phyloP scores from a whole-genome alignment of 2,888 invertebrate genomes.

The Resseliella maxima region DNA sequence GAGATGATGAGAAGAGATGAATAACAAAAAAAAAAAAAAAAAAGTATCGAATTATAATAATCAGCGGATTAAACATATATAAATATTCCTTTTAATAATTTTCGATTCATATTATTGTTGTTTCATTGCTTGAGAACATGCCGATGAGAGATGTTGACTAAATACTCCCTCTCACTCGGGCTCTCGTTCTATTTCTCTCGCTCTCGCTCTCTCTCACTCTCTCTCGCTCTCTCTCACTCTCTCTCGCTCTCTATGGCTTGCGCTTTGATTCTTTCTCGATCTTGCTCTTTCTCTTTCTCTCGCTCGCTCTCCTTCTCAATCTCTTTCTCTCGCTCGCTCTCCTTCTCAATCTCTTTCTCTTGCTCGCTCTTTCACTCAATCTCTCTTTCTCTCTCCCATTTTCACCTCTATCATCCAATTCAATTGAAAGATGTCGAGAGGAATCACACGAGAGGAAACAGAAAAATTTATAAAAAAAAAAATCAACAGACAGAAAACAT shows the following conservation, averaged over 20 bases:
- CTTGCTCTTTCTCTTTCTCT: too few relatives aligned
- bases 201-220: too few relatives aligned
- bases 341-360: neutral
- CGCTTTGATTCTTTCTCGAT: too few relatives aligned
- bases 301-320: too few relatives aligned
- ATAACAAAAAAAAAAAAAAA: too few relatives aligned
- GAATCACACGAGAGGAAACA: neutral
- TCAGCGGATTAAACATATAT: constrained; percentile 53
- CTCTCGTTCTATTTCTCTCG: too few relatives aligned
- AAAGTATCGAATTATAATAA: constrained; percentile 45
- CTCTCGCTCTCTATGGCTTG: too few relatives aligned
- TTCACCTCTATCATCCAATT: neutral
- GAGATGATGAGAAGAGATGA: too few relatives aligned
- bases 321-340: too few relatives aligned
- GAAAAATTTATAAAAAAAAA: too few relatives aligned
- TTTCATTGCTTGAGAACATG: neutral
- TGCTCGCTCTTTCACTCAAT: neutral
- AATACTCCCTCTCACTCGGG: too few relatives aligned
- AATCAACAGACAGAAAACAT: neutral
- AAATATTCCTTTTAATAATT: constrained; percentile 47
- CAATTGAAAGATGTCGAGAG: neutral
- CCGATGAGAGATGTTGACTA: neutral
- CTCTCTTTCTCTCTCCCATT: neutral
- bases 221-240: too few relatives aligned
- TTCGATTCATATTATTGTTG: neutral